Percentiles rank a stretch among this genome's conserved stretches.
Conservation (phyloP, 37 sponge, comb jelly and placozoan species). For the Spongilla lacustris region DNA sequence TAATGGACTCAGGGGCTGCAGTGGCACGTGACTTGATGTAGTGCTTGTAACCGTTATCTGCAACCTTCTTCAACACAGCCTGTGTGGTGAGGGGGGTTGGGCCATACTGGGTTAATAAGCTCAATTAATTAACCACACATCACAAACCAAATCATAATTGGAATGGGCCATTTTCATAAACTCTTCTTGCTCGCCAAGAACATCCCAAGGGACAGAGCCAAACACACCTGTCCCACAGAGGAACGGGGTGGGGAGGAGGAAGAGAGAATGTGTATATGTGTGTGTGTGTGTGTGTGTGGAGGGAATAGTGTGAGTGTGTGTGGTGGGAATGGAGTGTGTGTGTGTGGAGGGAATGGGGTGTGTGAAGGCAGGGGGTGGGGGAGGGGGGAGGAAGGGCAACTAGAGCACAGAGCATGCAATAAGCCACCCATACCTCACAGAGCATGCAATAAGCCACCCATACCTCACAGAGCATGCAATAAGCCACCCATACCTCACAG, state of each 20-base stretch:
- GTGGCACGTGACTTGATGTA: conserved; percentile 70
- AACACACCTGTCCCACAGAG: conserved; percentile 40
- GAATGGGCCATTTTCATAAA: conserved; percentile 31
- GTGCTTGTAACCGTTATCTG: conserved; percentile 86
- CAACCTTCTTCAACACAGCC: conserved; percentile 38
- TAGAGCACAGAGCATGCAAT: neutral
- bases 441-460: too few species aligned
- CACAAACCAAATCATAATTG: neutral
- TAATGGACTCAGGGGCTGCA: conserved; percentile 77
- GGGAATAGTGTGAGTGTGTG: neutral
- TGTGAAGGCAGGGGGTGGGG: neutral
- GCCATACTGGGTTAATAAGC: neutral
- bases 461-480: too few species aligned
- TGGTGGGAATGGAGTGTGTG: neutral
- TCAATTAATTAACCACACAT: neutral
- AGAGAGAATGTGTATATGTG: neutral
- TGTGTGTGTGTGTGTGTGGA: neutral
- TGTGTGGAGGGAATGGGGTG: neutral
- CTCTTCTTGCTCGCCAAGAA: conserved; percentile 70
- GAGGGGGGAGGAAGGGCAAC: neutral
- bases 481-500: too few species aligned
- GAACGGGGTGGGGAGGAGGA: neutral
- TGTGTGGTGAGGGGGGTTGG: conserved; percentile 1
- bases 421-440: too few species aligned
- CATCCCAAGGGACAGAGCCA: conserved; percentile 66